phyloP scores from a whole-genome alignment of 2,113 vertebrate genomes.

The Clarias batrachus region DNA sequence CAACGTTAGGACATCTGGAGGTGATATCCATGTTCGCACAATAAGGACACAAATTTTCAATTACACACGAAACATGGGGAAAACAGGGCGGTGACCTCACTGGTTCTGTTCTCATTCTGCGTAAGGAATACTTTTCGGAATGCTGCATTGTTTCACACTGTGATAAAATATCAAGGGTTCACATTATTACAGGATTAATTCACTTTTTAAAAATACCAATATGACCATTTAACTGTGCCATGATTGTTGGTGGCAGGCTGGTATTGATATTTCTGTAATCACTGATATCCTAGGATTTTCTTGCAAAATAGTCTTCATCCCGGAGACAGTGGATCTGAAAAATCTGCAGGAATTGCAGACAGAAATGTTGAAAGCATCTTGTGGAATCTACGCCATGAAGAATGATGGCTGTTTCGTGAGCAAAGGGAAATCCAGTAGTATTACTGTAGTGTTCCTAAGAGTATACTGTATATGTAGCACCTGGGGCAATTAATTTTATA shows the following conservation, averaged over 20 bases:
- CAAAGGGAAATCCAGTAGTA: background rate
- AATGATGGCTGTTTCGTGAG: background rate
- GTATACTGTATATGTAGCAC: background rate
- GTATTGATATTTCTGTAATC: background rate
- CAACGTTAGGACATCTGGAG: background rate
- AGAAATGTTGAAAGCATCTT: background rate
- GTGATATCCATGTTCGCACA: background rate
- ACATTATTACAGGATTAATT: background rate
- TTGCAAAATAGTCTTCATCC: background rate
- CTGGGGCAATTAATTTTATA: background rate
- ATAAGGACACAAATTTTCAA: background rate
- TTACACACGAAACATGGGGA: background rate
- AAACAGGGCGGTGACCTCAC: background rate
- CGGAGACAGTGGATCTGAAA: background rate
- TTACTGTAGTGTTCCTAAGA: background rate
- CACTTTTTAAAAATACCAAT: background rate
- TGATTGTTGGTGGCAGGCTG: background rate
- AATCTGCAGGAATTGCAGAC: background rate
- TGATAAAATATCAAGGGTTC: constrained; percentile 1
- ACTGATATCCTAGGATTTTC: background rate
- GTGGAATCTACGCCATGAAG: background rate
- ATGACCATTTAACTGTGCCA: background rate
- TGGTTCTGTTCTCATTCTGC: background rate
- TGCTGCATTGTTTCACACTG: background rate
- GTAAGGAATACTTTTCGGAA: background rate